phyloP scores from a whole-genome alignment of 2,113 vertebrate species.

The Prionailurus viverrinus region DNA sequence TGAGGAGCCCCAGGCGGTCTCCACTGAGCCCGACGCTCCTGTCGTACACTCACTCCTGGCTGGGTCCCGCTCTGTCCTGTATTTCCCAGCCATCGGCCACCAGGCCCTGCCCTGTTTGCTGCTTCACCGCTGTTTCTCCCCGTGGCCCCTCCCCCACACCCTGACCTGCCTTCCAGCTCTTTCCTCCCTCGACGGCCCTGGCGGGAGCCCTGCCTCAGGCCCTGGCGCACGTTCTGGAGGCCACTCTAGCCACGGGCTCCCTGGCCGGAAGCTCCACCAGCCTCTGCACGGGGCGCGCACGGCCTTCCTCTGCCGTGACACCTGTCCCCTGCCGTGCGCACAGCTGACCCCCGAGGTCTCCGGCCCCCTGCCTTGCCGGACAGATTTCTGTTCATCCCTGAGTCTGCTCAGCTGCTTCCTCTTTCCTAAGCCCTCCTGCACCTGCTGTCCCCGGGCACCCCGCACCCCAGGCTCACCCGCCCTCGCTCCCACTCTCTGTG shows the following conservation, averaged over 20 bases:
- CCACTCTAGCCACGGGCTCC: accelerated
- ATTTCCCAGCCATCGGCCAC: accelerated
- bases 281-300: background rate
- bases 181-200: background rate
- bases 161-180: background rate
- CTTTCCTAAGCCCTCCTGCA: background rate
- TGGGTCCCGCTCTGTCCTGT: background rate
- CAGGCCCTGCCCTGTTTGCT: background rate
- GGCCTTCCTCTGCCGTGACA: background rate
- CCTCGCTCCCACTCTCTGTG: background rate
- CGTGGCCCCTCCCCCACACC: too few species aligned
- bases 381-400: background rate
- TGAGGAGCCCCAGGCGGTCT: background rate
- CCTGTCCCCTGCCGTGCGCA: background rate
- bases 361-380: background rate
- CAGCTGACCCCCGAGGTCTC: background rate
- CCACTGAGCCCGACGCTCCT: background rate
- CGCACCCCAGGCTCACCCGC: background rate
- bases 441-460: background rate
- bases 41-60: background rate
- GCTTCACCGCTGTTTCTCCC: background rate
- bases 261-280: background rate
- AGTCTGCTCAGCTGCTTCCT: background rate
- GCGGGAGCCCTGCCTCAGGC: background rate
- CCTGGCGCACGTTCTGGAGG: background rate